phyloP scores from a whole-genome alignment of 1,140 invertebrate genomes.

The Pachyrhynchus sulphureomaculatus region DNA sequence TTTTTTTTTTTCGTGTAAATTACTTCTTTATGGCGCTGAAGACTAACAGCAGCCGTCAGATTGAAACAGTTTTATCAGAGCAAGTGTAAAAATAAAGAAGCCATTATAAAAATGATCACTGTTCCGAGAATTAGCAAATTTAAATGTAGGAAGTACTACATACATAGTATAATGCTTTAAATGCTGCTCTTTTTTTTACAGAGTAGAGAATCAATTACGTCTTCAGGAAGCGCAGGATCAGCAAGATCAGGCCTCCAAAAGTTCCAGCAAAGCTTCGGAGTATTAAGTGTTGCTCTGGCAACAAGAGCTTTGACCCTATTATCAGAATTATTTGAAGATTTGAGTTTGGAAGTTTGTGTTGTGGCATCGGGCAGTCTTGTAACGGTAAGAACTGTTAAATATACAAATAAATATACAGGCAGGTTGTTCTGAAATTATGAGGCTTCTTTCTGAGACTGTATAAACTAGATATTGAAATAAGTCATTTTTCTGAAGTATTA shows the following conservation, averaged over 20 bases:
- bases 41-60: too few species aligned
- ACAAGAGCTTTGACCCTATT: slow-evolving; percentile 71
- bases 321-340: slow-evolving; percentile 66
- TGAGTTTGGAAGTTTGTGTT: slow-evolving; percentile 59
- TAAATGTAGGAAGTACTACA: too few species aligned
- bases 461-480: too few species aligned
- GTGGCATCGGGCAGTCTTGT: slow-evolving; percentile 37
- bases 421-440: background rate
- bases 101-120: too few species aligned
- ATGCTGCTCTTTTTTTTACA: slow-evolving; percentile 7
- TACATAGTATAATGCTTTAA: too few species aligned
- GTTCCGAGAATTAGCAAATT: too few species aligned
- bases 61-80: too few species aligned
- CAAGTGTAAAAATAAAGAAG: too few species aligned
- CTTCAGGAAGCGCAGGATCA: slow-evolving; percentile 35
- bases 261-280: slow-evolving; percentile 76
- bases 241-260: slow-evolving; percentile 46
- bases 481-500: too few species aligned
- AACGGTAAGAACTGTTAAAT: slow-evolving; percentile 25
- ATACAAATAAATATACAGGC: background rate
- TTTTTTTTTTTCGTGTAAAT: too few species aligned
- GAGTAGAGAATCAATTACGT: slow-evolving; percentile 56
- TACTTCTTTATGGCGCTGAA: too few species aligned
- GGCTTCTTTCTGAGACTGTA: too few species aligned
- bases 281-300: slow-evolving; percentile 77